A percentile compares a stretch with the other conserved stretches of the same genome.
Evolutionary conservation across 2,797 vertebrate genomes (phyloP).

Genomic region (Catamblyrhynchus diadema): DNA sequence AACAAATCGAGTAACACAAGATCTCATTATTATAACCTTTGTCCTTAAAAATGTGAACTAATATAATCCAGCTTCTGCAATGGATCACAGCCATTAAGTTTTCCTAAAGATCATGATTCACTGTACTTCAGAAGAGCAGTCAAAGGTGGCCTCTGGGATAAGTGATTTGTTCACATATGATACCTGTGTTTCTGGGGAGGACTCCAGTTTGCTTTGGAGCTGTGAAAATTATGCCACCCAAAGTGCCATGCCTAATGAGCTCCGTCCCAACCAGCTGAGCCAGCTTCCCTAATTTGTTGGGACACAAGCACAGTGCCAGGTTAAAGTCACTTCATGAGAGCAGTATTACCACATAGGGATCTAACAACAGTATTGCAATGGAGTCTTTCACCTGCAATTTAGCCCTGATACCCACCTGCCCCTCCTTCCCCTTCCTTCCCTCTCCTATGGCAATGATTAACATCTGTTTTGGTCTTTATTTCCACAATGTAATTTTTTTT

Average conservation of each 20-base stretch:
- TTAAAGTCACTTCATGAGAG: neutral
- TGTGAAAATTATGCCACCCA: slow-evolving; percentile 3
- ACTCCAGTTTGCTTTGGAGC: neutral
- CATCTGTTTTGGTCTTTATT: neutral
- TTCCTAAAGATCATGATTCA: slow-evolving; percentile 56
- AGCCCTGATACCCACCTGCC: neutral
- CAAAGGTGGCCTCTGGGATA: slow-evolving; percentile 9
- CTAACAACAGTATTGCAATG: neutral
- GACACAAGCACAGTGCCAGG: neutral
- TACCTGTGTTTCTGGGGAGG: slow-evolving; percentile 22
- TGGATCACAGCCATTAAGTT: slow-evolving; percentile 18
- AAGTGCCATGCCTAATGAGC: neutral
- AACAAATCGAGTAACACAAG: neutral
- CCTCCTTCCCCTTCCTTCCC: neutral
- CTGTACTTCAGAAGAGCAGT: neutral
- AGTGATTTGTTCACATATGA: neutral
- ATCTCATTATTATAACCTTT: slow-evolving; percentile 46
- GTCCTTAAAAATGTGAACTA: slow-evolving; percentile 58
- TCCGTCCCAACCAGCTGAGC: slow-evolving; percentile 38
- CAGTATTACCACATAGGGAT: neutral
- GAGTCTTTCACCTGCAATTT: neutral
- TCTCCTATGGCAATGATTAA: neutral
- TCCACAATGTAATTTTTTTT: neutral
- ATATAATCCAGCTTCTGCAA: slow-evolving; percentile 23
- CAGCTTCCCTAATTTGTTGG: neutral